Evolutionary conservation across 2,888 invertebrate genomes (phyloP), one percentile per base, ranked within the genome.

Genomic region (Pogonocherus hispidulus): DNA sequence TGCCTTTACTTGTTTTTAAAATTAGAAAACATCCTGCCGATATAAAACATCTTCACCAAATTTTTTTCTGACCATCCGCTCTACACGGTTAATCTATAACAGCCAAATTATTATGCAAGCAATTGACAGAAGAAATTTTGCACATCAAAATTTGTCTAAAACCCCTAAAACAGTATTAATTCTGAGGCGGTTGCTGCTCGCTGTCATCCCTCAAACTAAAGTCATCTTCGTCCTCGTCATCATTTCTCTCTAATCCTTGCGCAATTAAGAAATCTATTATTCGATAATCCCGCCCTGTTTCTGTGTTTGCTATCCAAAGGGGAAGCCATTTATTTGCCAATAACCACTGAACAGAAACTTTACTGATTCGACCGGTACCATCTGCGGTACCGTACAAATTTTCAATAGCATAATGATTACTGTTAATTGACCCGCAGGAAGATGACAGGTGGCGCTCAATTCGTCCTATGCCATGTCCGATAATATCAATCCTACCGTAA

Each of bases 301-400:
- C 85, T 0, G 86, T 86, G 67, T 86, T 86, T n/a, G 87, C 86
- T 66, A 89, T 88, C 90, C 91, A 91, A 46, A 90, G 79, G 0
- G 90, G 89, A 19, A 91, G 79, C 91, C 91, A 91, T 76, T 90
- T 90, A 78, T 91, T 91, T 0, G 91, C 89, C 68, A 91, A 84
- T 76, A 91, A 86, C 91, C 91, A 91, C 78, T 91, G 90, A 37
- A 91, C 85, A 0, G 90, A 89, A 1, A 89, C 88, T 79, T 89
- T 89, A 62, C 89, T 90, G 55, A 91, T 89, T 60, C 90, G 83
- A 6, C 88, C 86, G 2, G 84, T 80, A 44, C 77, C 70, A 65
- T 84, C 84, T 8, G 70, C 66, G 9, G 82, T 78, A 5, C 84
- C 82, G 71, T 87, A 87, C 19, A 84, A 71, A 75, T 84, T 85